Evolutionary conservation across 2,888 invertebrate genomes (phyloP).

Genomic region (Eupithecia vulgata): DNA sequence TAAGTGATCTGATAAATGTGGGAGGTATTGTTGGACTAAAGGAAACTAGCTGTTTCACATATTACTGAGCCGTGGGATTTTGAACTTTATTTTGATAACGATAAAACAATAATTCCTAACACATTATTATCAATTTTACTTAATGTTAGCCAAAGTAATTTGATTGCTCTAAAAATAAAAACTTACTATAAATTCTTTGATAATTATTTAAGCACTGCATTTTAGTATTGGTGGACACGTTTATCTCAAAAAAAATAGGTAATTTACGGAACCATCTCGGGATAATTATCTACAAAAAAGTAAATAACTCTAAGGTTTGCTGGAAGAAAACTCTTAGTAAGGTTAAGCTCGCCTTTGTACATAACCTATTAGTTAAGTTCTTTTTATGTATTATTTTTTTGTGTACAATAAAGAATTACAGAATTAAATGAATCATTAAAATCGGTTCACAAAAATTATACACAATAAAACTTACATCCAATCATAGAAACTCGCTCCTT

Average conservation of each 20-base stretch:
- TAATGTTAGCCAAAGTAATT: no score
- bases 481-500: neutral
- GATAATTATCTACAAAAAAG: no score
- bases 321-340: no score
- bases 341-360: no score
- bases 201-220: neutral
- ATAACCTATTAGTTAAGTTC: no score
- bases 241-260: no score
- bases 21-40: slow-evolving; percentile 46
- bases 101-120: neutral
- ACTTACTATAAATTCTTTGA: no score
- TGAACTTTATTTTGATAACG: neutral
- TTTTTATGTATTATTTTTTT: no score
- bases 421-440: neutral
- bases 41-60: slow-evolving; percentile 9
- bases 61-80: neutral
- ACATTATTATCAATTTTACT: neutral
- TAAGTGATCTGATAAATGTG: slow-evolving; percentile 54
- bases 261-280: no score
- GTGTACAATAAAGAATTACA: no score
- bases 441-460: neutral
- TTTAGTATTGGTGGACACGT: neutral
- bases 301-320: no score
- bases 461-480: neutral
- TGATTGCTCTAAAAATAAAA: no score